Conservation (phyloP, 2,113 vertebrate genomes). For the Melospiza georgiana region DNA sequence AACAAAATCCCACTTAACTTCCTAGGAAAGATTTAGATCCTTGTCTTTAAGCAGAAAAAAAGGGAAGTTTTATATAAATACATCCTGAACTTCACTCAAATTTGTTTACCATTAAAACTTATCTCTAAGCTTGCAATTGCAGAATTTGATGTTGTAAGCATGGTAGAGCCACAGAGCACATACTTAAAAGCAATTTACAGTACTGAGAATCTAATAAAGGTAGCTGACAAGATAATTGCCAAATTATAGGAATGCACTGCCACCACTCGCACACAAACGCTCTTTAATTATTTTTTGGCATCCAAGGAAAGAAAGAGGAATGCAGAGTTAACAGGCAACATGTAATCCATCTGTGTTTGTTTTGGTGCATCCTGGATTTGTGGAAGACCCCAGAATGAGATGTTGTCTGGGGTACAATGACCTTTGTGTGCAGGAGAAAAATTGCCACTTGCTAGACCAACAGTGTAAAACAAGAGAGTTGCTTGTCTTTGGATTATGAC, state of each 20-base stretch:
- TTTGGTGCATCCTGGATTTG: slow-evolving; percentile 54
- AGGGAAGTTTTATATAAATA: not conserved
- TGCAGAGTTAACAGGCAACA: slow-evolving; percentile 24
- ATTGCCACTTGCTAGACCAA: slow-evolving; percentile 30
- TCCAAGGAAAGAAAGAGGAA: slow-evolving; percentile 44
- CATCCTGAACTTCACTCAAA: not conserved
- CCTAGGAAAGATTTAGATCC: not conserved
- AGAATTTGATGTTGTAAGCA: not conserved
- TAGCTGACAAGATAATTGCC: slow-evolving; percentile 66
- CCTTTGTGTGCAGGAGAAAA: slow-evolving; percentile 39
- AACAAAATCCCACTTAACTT: not conserved
- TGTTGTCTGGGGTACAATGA: slow-evolving; percentile 52
- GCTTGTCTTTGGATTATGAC: slow-evolving; percentile 70
- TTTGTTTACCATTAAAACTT: not conserved
- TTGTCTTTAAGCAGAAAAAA: not conserved
- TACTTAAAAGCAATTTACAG: slow-evolving; percentile 39
- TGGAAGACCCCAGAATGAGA: slow-evolving; percentile 31
- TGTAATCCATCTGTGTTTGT: slow-evolving; percentile 62
- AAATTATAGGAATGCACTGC: slow-evolving; percentile 49
- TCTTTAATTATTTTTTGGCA: slow-evolving; percentile 69
- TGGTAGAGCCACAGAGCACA: not conserved
- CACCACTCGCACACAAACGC: not conserved
- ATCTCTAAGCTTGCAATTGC: not conserved
- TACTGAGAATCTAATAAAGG: slow-evolving; percentile 47
- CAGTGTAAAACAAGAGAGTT: slow-evolving; percentile 60